Base-by-base conservation (phyloP, 2,797 vertebrate genomes). In the Cirrhinus molitorella region DNA sequence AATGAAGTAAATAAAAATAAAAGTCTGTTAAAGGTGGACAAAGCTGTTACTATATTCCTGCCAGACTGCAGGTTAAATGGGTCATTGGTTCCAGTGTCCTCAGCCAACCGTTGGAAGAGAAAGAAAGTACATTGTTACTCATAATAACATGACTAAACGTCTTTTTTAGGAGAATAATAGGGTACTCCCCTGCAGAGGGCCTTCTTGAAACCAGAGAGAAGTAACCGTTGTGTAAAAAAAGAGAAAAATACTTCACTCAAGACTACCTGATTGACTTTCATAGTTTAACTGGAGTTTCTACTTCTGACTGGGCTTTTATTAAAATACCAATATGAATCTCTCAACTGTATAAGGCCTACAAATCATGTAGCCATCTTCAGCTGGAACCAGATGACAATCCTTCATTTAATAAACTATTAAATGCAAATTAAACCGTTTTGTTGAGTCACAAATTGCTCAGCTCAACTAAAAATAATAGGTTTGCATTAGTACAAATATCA, bases 51-150 rank as follows among this genome's bases (percentile, higher is more conserved):
- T 65, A 51, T 55, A 65, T 25, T 72, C 28, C 12, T 45, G 34
- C 37, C 28, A 81, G 34, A 72, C 34, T 49, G 12, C n/a, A 79
- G 16, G 51, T 53, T 71, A 63, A 51, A 85, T 37, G 31, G 51
- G 21, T 66, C 28, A 70, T 51, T 49, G 66, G 31, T 34, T 63
- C 23, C 74, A 79, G 43, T 45, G 37, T 51, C 12, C 49, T 31
- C 19, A 67, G 31, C n/a, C 47, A 23, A 74, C 37, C 17, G 3
- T 82, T 82, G n/a, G 40, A 43, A 37, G 31, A 87, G 67, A 87
- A 57, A 83, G 79, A 85, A 81, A 63, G 68, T 13, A 34, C 68
- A 82, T 75, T 80, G 71, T 80, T 59, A 37, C 45, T 43, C n/a
- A 49, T 23, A 67, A 78, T 51, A 75, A 84, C 70, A 79, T 65